Percentiles rank a stretch among this genome's conserved stretches.
Conservation (phyloP, 1,140 invertebrate species). For the Anoplophora glabripennis region DNA sequence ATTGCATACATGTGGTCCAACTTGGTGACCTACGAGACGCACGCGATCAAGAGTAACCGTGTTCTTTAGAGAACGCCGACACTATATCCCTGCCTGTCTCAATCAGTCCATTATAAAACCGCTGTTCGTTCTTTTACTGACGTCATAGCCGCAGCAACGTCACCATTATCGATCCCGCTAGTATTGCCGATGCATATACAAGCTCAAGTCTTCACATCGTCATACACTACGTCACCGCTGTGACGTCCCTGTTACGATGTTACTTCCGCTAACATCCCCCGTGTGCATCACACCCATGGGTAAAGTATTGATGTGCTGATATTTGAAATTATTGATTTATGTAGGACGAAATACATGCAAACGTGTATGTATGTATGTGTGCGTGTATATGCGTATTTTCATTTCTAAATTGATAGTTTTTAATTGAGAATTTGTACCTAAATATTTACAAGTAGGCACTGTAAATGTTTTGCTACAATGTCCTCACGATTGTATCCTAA, state of each 20-base stretch:
- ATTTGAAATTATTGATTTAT: too few species aligned
- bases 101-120: conserved; percentile 45
- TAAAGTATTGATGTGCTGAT: too few species aligned
- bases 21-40: conserved; percentile 3
- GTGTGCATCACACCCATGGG: too few species aligned
- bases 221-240: conserved; percentile 28
- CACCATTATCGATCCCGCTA: conserved; percentile 20
- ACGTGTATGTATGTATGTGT: too few species aligned
- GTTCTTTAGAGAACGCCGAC: conserved; percentile 33
- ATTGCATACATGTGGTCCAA: background rate
- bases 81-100: conserved; percentile 45
- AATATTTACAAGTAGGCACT: too few species aligned
- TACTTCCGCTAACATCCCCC: conserved; percentile 17
- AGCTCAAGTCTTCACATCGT: conserved; percentile 8
- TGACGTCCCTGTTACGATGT: conserved; percentile 32
- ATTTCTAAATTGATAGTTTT: too few species aligned
- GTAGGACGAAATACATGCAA: too few species aligned
- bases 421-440: too few species aligned
- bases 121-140: conserved; percentile 38
- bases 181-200: conserved; percentile 8
- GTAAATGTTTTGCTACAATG: too few species aligned
- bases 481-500: too few species aligned
- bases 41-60: conserved; percentile 23
- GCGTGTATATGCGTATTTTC: too few species aligned
- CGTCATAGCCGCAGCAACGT: conserved; percentile 37